A percentile compares a stretch with the other conserved stretches of the same genome.
phyloP scores from a whole-genome alignment of 2,888 invertebrate species.

The Galerucella calmariensis region DNA sequence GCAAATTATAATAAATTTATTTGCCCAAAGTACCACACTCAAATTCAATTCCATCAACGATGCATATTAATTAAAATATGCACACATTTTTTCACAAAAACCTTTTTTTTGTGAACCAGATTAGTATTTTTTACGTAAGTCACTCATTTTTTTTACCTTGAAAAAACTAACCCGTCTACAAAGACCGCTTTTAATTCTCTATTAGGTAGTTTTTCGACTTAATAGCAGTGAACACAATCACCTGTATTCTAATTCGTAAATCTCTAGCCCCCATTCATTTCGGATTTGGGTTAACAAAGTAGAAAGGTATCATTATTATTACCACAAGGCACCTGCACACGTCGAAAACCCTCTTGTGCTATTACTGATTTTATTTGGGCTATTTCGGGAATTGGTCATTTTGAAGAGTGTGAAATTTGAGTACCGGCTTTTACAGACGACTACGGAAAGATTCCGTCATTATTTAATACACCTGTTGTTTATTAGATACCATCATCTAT shows the following conservation, averaged over 20 bases:
- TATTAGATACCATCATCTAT: background rate
- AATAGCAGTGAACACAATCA: background rate
- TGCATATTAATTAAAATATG: too few relatives aligned
- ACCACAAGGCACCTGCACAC: constrained; percentile 10
- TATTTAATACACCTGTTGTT: background rate
- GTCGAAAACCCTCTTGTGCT: background rate
- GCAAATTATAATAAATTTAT: too few relatives aligned
- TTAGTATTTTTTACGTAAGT: too few relatives aligned
- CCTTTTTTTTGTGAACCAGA: too few relatives aligned
- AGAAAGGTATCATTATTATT: constrained; percentile 7
- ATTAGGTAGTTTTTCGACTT: background rate
- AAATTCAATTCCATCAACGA: too few relatives aligned
- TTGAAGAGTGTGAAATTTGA: constrained; percentile 16
- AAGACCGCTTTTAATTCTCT: background rate
- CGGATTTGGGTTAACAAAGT: constrained; percentile 10
- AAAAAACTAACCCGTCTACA: too few relatives aligned
- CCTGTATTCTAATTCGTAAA: constrained; percentile 18
- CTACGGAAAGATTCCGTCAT: background rate
- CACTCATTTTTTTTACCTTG: too few relatives aligned
- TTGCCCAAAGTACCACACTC: too few relatives aligned
- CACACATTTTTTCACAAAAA: too few relatives aligned
- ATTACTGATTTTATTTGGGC: constrained; percentile 7
- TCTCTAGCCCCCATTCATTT: constrained; percentile 7
- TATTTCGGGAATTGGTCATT: constrained; percentile 7
- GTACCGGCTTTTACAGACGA: background rate